A percentile compares a stretch with the other conserved stretches of the same genome.
These are phyloP conservation scores for Leucophora obtusa DNA, from an alignment of 2,888 invertebrate species.

Conservation along the genomic window DNA sequence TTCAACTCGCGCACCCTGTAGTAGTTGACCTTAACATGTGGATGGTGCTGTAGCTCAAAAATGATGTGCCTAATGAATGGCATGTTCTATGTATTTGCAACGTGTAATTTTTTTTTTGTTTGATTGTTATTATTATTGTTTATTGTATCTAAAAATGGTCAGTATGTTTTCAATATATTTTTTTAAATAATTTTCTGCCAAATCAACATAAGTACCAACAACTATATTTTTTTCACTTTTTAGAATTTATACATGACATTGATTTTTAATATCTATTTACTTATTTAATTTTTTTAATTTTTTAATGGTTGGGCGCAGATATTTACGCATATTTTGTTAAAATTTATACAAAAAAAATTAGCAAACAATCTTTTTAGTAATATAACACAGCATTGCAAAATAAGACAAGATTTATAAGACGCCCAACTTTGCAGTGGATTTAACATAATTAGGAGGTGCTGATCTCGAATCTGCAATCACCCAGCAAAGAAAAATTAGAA, in stretches of 20 bases:
- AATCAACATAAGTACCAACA: background rate
- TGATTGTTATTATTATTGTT: background rate
- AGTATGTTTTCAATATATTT: background rate
- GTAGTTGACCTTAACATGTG: constrained; percentile 5
- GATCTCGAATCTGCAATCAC: no score
- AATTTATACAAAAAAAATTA: background rate
- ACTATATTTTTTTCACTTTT: background rate
- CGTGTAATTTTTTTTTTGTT: constrained; percentile 4
- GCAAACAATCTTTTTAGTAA: background rate
- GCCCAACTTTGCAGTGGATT: no score
- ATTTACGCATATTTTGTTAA: background rate
- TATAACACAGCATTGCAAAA: no score
- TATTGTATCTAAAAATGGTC: background rate
- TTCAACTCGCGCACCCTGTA: no score
- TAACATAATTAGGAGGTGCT: no score
- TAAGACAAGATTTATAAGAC: no score
- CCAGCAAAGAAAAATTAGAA: no score
- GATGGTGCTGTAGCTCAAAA: background rate
- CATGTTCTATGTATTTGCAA: background rate
- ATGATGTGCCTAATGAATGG: background rate
- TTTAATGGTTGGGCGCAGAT: background rate
- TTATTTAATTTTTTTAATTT: background rate
- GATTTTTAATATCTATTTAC: background rate
- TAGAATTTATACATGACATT: background rate
- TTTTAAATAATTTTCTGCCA: background rate